Conservation (phyloP, 2,113 vertebrate genomes). For the Cochlearius cochlearius region DNA sequence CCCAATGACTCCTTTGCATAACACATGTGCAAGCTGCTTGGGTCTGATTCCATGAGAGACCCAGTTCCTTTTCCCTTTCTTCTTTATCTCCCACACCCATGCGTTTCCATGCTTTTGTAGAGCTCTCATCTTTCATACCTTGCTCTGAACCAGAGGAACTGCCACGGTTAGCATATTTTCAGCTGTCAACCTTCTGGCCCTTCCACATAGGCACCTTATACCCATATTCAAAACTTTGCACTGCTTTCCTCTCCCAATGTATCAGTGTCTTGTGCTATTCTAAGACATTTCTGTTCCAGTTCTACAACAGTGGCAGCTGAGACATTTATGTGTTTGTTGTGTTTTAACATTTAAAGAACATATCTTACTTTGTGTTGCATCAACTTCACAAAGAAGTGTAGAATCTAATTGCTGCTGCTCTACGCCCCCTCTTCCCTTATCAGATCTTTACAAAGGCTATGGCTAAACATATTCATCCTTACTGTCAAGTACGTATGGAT, state of each 20-base stretch:
- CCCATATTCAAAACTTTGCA: neutral
- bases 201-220: neutral
- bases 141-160: fast-evolving
- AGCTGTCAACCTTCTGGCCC: neutral
- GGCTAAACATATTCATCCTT: neutral
- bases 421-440: neutral
- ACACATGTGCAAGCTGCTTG: neutral
- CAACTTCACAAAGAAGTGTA: neutral
- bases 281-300: neutral
- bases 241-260: neutral
- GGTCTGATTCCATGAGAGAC: neutral
- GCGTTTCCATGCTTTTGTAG: neutral
- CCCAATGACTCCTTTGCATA: fast-evolving
- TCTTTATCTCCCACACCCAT: neutral
- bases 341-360: neutral
- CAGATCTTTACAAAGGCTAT: neutral
- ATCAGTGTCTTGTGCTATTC: neutral
- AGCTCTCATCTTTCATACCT: neutral
- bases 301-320: neutral
- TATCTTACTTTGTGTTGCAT: neutral
- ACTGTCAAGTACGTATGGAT: neutral
- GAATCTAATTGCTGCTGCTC: neutral
- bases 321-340: neutral
- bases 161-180: neutral
- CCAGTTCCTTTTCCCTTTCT: neutral